Percentiles rank a stretch among this genome's conserved stretches.
These are phyloP conservation scores for Istiophorus platypterus DNA, from an alignment of 2,113 vertebrate genomes.

Conservation along the genomic window DNA sequence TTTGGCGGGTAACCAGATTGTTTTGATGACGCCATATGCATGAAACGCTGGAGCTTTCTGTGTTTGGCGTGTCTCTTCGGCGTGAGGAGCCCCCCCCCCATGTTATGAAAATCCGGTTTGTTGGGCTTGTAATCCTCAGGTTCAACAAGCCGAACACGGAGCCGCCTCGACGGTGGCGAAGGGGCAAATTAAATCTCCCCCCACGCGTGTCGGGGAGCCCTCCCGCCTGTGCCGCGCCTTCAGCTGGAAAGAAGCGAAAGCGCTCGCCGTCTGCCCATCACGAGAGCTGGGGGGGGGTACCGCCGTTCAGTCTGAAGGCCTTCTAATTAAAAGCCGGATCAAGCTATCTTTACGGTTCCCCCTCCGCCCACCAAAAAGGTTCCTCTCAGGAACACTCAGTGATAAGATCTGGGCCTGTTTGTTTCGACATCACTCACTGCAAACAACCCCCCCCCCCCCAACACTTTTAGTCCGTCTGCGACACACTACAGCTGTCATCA, in stretches of 20 bases:
- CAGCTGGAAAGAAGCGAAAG: conserved; percentile 25
- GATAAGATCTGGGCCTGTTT: conserved; percentile 78
- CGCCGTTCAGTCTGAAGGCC: conserved; percentile 47
- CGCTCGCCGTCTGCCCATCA: conserved; percentile 12
- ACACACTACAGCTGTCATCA: conserved; percentile 67
- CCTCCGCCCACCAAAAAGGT: conserved; percentile 48
- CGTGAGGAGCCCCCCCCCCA: too few relatives aligned
- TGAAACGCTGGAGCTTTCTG: background rate
- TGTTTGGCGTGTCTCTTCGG: background rate
- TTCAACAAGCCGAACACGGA: conserved; percentile 51
- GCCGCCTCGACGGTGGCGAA: conserved; percentile 37
- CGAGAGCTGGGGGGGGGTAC: conserved; percentile 35
- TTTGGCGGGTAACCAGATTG: conserved; percentile 25
- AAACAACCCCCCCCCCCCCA: conserved; percentile 74
- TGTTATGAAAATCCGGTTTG: conserved; percentile 30
- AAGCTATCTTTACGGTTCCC: conserved; percentile 27
- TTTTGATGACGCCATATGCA: background rate
- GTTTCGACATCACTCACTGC: conserved; percentile 74
- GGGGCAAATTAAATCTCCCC: conserved; percentile 57
- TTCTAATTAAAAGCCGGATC: conserved; percentile 70
- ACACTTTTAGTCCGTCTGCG: conserved; percentile 64
- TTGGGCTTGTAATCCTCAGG: conserved; percentile 37
- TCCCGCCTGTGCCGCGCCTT: conserved; percentile 30
- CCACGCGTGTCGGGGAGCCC: conserved; percentile 34
- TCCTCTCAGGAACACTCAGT: conserved; percentile 53